Percentiles rank a stretch among this genome's conserved stretches.
Conservation (phyloP, 2,888 invertebrate genomes). For the Leptopilina drosophilae region DNA sequence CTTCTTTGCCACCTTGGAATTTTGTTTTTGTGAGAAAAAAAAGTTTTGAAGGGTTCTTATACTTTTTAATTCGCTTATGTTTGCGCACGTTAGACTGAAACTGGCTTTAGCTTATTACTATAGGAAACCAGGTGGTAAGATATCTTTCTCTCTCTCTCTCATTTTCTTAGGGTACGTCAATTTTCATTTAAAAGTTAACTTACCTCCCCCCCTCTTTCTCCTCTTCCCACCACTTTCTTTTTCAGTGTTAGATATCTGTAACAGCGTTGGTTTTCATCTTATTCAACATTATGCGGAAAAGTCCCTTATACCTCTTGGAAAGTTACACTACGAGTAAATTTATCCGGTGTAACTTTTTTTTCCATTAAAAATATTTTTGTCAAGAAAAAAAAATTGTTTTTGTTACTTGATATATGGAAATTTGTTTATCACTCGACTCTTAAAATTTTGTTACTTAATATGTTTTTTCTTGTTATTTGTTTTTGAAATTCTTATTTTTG, state of each 20-base stretch:
- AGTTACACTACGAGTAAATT: not conserved
- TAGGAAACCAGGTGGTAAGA: conserved; percentile 36
- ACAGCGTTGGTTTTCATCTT: conserved; percentile 19
- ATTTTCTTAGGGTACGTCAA: conserved; percentile 57
- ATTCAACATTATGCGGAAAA: not conserved
- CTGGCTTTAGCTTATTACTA: conserved; percentile 39
- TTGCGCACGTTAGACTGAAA: conserved; percentile 30
- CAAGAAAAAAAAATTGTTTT: too few relatives aligned
- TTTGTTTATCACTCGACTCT: too few relatives aligned
- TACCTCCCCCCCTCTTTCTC: not conserved
- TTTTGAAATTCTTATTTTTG: too few relatives aligned
- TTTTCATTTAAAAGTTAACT: conserved; percentile 62
- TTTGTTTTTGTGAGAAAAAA: conserved; percentile 6
- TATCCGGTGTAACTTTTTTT: not conserved
- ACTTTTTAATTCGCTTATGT: conserved; percentile 62
- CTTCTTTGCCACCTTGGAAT: conserved; percentile 14
- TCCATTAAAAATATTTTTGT: too few relatives aligned
- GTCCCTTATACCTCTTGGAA: not conserved
- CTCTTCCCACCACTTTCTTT: not conserved
- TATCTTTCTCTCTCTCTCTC: conserved; percentile 13
- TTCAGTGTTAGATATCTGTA: conserved; percentile 11
- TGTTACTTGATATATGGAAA: too few relatives aligned
- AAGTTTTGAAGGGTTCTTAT: conserved; percentile 45
- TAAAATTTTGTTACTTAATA: too few relatives aligned
- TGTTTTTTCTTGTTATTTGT: too few relatives aligned